phyloP scores from a whole-genome alignment of 2,797 vertebrate species.

The Lepilemur ruficaudatus region DNA sequence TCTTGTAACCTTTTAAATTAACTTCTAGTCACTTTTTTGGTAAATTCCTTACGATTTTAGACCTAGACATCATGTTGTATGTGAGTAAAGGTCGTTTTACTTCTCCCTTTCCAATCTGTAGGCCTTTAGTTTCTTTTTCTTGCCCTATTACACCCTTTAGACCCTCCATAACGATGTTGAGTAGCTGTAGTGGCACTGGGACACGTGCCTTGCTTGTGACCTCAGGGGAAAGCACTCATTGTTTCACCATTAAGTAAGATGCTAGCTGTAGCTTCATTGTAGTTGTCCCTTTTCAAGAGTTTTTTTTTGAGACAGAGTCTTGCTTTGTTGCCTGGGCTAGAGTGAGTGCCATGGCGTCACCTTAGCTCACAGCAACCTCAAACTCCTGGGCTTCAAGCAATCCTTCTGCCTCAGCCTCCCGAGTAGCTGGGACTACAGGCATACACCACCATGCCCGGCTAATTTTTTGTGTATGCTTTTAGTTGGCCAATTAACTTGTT shows the following conservation, averaged over 20 bases:
- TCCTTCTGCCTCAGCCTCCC: too few species aligned
- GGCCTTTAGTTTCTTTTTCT: neutral
- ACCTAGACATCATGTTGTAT: neutral
- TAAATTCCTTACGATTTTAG: neutral
- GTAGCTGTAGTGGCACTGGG: neutral
- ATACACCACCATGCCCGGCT: too few species aligned
- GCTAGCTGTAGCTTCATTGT: neutral
- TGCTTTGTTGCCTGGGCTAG: too few species aligned
- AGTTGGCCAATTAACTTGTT: too few species aligned
- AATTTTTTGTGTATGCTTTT: too few species aligned
- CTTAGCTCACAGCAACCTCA: too few species aligned
- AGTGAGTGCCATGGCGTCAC: too few species aligned
- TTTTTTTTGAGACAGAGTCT: neutral
- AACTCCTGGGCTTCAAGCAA: too few species aligned
- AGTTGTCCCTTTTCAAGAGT: neutral
- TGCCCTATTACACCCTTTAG: neutral
- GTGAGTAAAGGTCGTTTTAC: neutral
- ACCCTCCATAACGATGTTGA: neutral
- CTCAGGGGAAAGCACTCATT: neutral
- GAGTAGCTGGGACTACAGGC: too few species aligned
- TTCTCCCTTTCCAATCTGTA: neutral
- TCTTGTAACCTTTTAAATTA: neutral
- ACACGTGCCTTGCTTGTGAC: neutral
- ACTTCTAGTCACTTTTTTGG: neutral
- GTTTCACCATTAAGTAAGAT: neutral